Percentiles rank a stretch among this genome's conserved stretches.
phyloP scores from a whole-genome alignment of 2,797 vertebrate species.

The Meriones psammophilus region DNA sequence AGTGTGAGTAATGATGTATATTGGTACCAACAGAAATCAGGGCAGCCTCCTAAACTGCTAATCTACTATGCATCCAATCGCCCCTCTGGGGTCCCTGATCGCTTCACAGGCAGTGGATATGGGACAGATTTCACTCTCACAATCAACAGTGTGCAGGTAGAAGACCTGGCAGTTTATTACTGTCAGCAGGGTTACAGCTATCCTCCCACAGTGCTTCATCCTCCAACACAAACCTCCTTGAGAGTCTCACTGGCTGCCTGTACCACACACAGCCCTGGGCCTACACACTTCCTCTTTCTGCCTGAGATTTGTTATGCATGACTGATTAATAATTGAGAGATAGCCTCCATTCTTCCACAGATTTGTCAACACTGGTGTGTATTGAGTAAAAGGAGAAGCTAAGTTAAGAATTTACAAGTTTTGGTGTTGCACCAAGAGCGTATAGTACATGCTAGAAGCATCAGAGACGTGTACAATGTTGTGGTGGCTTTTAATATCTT shows the following conservation, averaged over 20 bases:
- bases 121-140: background rate
- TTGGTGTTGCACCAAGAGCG: no score
- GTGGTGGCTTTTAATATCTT: no score
- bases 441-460: no score
- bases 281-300: background rate
- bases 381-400: no score
- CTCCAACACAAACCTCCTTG: background rate
- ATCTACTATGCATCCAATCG: background rate
- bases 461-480: no score
- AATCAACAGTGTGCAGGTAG: background rate
- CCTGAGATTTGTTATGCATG: background rate
- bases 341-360: no score
- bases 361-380: no score
- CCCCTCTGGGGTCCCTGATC: background rate
- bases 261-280: background rate
- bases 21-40: background rate
- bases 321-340: no score
- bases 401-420: no score
- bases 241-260: no score
- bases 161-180: background rate
- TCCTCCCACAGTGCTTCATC: background rate
- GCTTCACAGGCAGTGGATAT: no score
- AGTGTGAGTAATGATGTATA: no score
- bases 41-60: background rate
- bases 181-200: accelerated